Conservation (phyloP, 2,797 vertebrate species). For the Lepus townsendii region DNA sequence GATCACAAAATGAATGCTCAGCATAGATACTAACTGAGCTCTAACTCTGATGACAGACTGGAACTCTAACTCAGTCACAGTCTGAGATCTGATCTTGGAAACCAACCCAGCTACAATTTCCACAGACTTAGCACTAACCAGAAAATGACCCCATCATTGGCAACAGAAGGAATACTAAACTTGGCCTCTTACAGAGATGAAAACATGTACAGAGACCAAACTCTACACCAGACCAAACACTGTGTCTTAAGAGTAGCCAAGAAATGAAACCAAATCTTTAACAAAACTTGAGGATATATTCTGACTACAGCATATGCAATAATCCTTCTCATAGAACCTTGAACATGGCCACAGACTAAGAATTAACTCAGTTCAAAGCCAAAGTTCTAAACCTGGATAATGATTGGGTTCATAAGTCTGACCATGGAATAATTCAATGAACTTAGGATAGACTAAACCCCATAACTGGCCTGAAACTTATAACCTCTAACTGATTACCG, state of each 20-base stretch:
- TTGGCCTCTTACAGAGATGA: constrained; percentile 68
- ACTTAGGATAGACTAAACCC: not conserved
- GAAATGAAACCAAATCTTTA: constrained; percentile 72
- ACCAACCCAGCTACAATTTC: constrained; percentile 81
- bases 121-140: constrained; percentile 82
- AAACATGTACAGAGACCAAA: constrained; percentile 72
- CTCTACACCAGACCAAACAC: constrained; percentile 57
- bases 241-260: constrained; percentile 63
- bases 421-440: not conserved
- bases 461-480: constrained; percentile 17
- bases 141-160: constrained; percentile 77
- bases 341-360: constrained; percentile 21
- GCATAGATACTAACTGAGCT: constrained; percentile 42
- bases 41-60: constrained; percentile 44
- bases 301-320: constrained; percentile 35
- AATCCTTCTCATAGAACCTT: constrained; percentile 55
- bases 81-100: constrained; percentile 77
- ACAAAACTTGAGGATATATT: constrained; percentile 68
- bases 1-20: constrained; percentile 58
- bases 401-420: constrained; percentile 27
- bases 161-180: constrained; percentile 75
- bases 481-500: not conserved
- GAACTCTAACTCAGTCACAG: constrained; percentile 65
- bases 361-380: constrained; percentile 60
- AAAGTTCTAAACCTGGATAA: constrained; percentile 28